Conservation (phyloP, 92 coral and sea anemone genomes). For the Nematostella vectensis region DNA sequence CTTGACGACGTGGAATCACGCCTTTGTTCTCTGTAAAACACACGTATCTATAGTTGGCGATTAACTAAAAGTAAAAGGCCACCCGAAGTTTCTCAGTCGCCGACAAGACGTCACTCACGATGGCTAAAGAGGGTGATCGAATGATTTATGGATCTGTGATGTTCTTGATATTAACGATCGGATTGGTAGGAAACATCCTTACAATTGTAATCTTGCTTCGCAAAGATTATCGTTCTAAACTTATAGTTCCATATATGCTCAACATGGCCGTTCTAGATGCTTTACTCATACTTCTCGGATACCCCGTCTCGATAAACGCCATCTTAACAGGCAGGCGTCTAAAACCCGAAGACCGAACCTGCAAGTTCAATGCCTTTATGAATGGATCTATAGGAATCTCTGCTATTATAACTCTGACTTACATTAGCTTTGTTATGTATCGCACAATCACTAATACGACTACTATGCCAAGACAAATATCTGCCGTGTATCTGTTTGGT, state of each 20-base stretch:
- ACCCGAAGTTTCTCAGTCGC: too few relatives aligned
- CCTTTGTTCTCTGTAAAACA: too few relatives aligned
- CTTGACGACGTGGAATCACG: too few relatives aligned
- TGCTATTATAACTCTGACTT: slow-evolving; percentile 25
- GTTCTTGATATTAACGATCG: slow-evolving; percentile 34
- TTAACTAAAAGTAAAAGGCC: too few relatives aligned
- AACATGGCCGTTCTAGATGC: slow-evolving; percentile 46
- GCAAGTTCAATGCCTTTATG: slow-evolving; percentile 49
- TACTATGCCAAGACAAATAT: slow-evolving; percentile 4
- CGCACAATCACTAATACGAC: slow-evolving; percentile 23
- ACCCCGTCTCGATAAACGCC: slow-evolving; percentile 35
- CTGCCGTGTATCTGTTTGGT: too few relatives aligned
- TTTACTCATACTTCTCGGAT: slow-evolving; percentile 38
- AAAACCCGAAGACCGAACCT: slow-evolving; percentile 4
- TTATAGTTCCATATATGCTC: slow-evolving; percentile 40
- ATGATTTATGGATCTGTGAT: slow-evolving; percentile 31
- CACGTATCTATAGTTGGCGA: too few relatives aligned
- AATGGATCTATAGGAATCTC: slow-evolving; percentile 55
- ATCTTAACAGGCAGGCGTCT: slow-evolving; percentile 17
- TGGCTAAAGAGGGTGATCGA: too few relatives aligned
- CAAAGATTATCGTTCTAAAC: slow-evolving; percentile 35
- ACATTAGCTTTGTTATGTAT: slow-evolving; percentile 39
- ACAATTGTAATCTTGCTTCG: slow-evolving; percentile 28
- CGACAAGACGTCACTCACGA: too few relatives aligned
- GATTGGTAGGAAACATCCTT: slow-evolving; percentile 45